phyloP scores from a whole-genome alignment of 2,797 vertebrate species.

The Chaenodraco wilsoni region DNA sequence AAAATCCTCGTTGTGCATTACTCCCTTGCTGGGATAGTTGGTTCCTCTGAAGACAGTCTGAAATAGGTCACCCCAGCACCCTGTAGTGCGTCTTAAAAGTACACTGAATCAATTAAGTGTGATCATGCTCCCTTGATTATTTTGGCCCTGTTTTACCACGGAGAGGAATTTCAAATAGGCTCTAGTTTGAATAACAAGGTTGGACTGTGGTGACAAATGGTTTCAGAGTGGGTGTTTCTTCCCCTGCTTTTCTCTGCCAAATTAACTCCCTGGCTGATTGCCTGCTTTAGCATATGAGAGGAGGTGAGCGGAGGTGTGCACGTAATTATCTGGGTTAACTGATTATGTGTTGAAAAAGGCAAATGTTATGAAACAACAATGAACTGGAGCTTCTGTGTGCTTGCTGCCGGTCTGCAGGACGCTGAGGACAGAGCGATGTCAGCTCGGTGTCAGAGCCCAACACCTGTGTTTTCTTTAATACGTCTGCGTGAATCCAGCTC shows the following conservation, averaged over 20 bases:
- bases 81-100: conserved; percentile 86
- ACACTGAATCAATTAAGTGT: conserved; percentile 86
- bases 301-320: conserved; percentile 78
- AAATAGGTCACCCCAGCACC: conserved; percentile 87
- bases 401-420: neutral
- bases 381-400: conserved; percentile 24
- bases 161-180: conserved; percentile 85
- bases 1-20: conserved; percentile 81
- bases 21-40: conserved; percentile 79
- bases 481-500: conserved; percentile 66
- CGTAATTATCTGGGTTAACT: conserved; percentile 73
- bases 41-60: conserved; percentile 82
- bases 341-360: conserved; percentile 72
- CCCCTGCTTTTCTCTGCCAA: conserved; percentile 72
- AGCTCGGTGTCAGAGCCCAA: conserved; percentile 38
- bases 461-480: conserved; percentile 83
- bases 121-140: conserved; percentile 87
- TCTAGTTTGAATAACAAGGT: conserved; percentile 81
- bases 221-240: conserved; percentile 79
- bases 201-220: conserved; percentile 82
- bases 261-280: conserved; percentile 83
- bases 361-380: conserved; percentile 58
- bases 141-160: conserved; percentile 82
- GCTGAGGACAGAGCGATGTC: conserved; percentile 29
- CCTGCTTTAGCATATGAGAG: conserved; percentile 79